Conservation (phyloP, 2,113 vertebrate species). For the Rhinoderma darwinii region DNA sequence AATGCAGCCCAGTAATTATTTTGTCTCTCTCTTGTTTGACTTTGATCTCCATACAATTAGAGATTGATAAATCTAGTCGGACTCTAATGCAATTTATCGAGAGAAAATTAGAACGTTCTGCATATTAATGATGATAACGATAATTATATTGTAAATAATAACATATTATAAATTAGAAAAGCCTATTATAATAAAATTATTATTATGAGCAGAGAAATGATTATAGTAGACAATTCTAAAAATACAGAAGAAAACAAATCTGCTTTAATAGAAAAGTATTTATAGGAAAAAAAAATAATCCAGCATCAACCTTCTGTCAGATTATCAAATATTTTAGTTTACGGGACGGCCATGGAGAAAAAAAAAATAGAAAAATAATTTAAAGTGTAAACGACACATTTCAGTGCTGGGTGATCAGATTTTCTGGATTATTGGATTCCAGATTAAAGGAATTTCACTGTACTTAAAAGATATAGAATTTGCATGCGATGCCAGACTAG, state of each 20-base stretch:
- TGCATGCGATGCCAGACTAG: no score
- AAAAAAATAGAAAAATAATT: neutral
- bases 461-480: no score
- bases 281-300: neutral
- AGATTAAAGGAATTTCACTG: no score
- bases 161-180: neutral
- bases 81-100: neutral
- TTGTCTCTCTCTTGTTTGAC: neutral
- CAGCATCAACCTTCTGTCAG: neutral
- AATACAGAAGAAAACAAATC: neutral
- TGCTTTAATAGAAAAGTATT: neutral
- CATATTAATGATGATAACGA: constrained; percentile 20
- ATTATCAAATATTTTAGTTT: neutral
- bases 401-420: no score
- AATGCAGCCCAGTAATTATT: constrained; percentile 26
- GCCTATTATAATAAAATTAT: neutral
- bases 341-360: neutral
- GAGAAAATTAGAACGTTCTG: constrained; percentile 5
- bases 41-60: constrained; percentile 31
- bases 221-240: neutral
- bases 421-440: no score
- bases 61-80: neutral
- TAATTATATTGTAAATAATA: constrained; percentile 16
- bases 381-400: no score
- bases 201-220: no score